These are phyloP conservation scores for Ctenodactylus gundi DNA, from an alignment of 2,113 vertebrate genomes.

Conservation along the genomic window DNA sequence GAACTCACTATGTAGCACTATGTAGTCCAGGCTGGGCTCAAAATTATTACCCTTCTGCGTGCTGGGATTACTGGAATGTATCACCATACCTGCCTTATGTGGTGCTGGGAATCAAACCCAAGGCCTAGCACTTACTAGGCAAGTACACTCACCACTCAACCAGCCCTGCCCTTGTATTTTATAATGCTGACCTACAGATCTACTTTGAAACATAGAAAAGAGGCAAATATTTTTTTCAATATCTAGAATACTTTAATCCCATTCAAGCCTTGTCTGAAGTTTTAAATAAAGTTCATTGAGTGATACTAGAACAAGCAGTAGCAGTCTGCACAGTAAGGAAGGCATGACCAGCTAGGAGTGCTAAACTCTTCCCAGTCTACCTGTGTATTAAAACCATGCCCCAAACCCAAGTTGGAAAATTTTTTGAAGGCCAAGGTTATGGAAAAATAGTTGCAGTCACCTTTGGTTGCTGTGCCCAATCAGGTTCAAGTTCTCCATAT, in stretches of 20 bases:
- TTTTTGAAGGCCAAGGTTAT: neutral
- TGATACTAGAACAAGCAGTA: neutral
- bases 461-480: neutral
- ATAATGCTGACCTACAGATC: neutral
- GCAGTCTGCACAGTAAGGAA: neutral
- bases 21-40: too few relatives aligned
- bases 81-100: too few relatives aligned
- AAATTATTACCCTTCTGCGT: too few relatives aligned
- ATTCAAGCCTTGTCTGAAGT: neutral
- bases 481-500: conserved; percentile 13
- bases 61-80: too few relatives aligned
- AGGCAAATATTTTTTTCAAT: neutral
- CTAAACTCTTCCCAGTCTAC: neutral
- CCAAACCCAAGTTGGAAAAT: neutral
- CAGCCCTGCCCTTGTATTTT: too few relatives aligned
- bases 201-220: neutral
- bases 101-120: too few relatives aligned
- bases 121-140: too few relatives aligned
- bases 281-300: neutral
- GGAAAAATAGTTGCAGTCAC: neutral
- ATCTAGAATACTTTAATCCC: neutral
- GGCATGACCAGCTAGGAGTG: neutral
- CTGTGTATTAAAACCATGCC: neutral
- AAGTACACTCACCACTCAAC: too few relatives aligned
- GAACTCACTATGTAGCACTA: too few relatives aligned